These are phyloP conservation scores for Malthinus seriepunctatus DNA, from an alignment of 2,888 invertebrate genomes.

Conservation along the genomic window DNA sequence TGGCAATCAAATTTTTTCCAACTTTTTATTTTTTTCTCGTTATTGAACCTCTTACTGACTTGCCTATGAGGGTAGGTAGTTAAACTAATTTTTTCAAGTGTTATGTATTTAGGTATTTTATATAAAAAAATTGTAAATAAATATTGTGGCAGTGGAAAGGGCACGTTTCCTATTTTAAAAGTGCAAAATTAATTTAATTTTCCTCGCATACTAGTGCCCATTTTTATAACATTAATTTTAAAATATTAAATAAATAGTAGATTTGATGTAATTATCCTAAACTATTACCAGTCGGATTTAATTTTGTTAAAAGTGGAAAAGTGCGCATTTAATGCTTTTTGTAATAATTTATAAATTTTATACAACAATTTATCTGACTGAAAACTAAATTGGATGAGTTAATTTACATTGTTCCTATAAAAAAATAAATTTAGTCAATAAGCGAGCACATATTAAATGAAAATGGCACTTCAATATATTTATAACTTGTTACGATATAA, in stretches of 20 bases:
- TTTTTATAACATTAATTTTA: slow-evolving; percentile 12
- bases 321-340: slow-evolving; percentile 3
- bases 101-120: slow-evolving; percentile 23
- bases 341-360: slow-evolving; percentile 4
- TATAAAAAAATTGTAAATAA: slow-evolving; percentile 4
- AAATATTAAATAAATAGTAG: slow-evolving; percentile 8
- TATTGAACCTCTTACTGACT: no score
- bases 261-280: slow-evolving; percentile 6
- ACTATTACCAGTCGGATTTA: slow-evolving; percentile 15
- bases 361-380: slow-evolving; percentile 13
- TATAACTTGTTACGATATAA: slow-evolving; percentile 28
- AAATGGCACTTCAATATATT: slow-evolving; percentile 26
- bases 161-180: slow-evolving; percentile 39
- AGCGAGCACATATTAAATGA: slow-evolving; percentile 23
- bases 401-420: slow-evolving; percentile 37
- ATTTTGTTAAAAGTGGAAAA: background rate
- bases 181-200: slow-evolving; percentile 35
- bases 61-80: background rate
- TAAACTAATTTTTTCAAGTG: slow-evolving; percentile 1
- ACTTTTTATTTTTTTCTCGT: no score
- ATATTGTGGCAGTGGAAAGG: slow-evolving; percentile 24
- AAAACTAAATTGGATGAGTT: slow-evolving; percentile 18
- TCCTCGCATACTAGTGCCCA: slow-evolving; percentile 20
- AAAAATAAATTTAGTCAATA: slow-evolving; percentile 28
- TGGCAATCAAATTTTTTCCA: no score